A percentile compares a stretch with the other conserved stretches of the same genome.
Conservation (phyloP, 2,888 invertebrate genomes). For the Cenopis cana region DNA sequence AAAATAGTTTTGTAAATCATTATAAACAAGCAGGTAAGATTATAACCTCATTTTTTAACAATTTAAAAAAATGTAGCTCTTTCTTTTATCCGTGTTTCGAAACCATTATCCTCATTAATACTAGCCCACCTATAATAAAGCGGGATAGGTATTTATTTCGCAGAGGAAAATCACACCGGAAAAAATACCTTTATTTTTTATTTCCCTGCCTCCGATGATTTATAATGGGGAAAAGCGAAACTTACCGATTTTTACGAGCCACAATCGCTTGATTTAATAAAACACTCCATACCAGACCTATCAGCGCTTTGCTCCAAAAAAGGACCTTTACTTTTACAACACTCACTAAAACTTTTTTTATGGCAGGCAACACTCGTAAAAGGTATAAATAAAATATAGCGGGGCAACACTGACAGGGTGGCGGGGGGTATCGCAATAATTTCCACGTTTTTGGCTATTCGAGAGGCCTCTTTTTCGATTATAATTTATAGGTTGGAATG, state of each 20-base stretch:
- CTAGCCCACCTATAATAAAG: slow-evolving; percentile 17
- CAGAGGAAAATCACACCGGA: slow-evolving; percentile 18
- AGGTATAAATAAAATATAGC: slow-evolving; percentile 79
- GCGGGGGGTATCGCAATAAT: slow-evolving; percentile 70
- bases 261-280: slow-evolving; percentile 60
- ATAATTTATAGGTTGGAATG: slow-evolving; percentile 77
- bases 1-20: too few relatives aligned
- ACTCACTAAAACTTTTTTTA: slow-evolving; percentile 79
- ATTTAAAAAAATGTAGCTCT: too few relatives aligned
- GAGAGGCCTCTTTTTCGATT: slow-evolving; percentile 77
- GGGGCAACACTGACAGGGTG: slow-evolving; percentile 69
- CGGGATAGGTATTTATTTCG: slow-evolving; percentile 13
- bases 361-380: slow-evolving; percentile 77
- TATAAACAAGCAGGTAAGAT: too few relatives aligned
- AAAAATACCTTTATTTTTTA: slow-evolving; percentile 38
- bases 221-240: slow-evolving; percentile 41
- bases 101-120: slow-evolving; percentile 12
- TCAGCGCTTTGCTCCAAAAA: slow-evolving; percentile 67
- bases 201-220: slow-evolving; percentile 33
- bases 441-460: slow-evolving; percentile 77
- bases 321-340: slow-evolving; percentile 71
- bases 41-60: not conserved
- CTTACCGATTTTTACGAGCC: slow-evolving; percentile 43
- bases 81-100: not conserved
- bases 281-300: slow-evolving; percentile 62